Evolutionary conservation across 2,797 vertebrate genomes (phyloP).

Genomic region (Melanotaenia trifasciata): DNA sequence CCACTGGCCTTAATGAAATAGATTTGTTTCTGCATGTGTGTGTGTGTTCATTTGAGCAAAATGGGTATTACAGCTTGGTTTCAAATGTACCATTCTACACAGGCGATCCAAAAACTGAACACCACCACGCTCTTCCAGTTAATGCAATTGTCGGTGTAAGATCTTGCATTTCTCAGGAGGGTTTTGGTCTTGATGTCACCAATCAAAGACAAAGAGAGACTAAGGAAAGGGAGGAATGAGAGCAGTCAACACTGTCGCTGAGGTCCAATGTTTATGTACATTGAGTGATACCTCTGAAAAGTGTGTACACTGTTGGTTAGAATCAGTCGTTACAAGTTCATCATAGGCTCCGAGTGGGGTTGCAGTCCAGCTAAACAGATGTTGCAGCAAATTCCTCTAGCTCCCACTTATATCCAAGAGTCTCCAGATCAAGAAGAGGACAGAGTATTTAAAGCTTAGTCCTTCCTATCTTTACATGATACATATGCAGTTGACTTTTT

Average conservation of each 20-base stretch:
- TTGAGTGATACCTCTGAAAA: slow-evolving; percentile 44
- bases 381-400: slow-evolving; percentile 56
- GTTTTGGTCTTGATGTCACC: slow-evolving; percentile 45
- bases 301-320: slow-evolving; percentile 56
- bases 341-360: slow-evolving; percentile 26
- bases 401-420: slow-evolving; percentile 28
- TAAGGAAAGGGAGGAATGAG: slow-evolving; percentile 61
- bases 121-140: slow-evolving; percentile 66
- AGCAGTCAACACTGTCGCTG: slow-evolving; percentile 45
- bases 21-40: slow-evolving; percentile 18
- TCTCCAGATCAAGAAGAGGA: slow-evolving; percentile 27
- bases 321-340: slow-evolving; percentile 58
- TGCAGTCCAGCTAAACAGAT: slow-evolving; percentile 37
- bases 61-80: slow-evolving; percentile 48
- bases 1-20: slow-evolving; percentile 26
- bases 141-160: slow-evolving; percentile 54
- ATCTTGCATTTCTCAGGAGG: slow-evolving; percentile 57
- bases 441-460: slow-evolving; percentile 86
- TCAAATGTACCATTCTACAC: slow-evolving; percentile 44
- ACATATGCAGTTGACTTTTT: slow-evolving; percentile 56
- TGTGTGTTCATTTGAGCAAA: slow-evolving; percentile 36
- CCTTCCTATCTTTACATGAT: slow-evolving; percentile 64
- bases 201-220: slow-evolving; percentile 68
- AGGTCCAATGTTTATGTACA: slow-evolving; percentile 76
- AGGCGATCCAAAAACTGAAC: slow-evolving; percentile 49